Evolutionary conservation across 2,888 invertebrate genomes (phyloP), one percentile per base, ranked within the genome.

Genomic region (Eupsilia transversa): DNA sequence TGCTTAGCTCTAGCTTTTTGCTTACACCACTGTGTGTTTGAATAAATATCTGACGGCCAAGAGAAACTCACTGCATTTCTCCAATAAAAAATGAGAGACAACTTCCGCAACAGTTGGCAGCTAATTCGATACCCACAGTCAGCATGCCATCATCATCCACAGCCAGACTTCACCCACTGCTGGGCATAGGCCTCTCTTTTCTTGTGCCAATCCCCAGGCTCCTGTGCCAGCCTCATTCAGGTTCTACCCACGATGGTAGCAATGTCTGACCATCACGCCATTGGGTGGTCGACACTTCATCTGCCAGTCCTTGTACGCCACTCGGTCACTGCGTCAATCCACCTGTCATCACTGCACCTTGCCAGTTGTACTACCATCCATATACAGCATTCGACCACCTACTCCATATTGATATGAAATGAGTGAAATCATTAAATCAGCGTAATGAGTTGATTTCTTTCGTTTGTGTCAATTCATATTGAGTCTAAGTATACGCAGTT

Each of bases 401-500:
- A 38, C 33, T 54, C 2, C 14, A 38, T 54, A 74, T 49, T 74
- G 43, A 67, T 35, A 64, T 52, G 27, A 72, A 88, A 72, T 80
- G 20, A 75, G 61, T 56, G 66, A 79, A 80, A 84, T 83, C 73
- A 74, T 85, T 86, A 66, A 88, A 83, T 88, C 57, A 72, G 57
- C 9, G 41, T 75, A 80, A 73, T 80, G 49, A 57, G 66, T 52
- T 72, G 61, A 70, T 77, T 86, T 72, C 57, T 66, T 74, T 74
- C 68, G 60, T 76, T 85, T 87, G 72, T 86, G 84, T 87, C 84
- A 86, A 91, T 90, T 90, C 87, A 87, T 89, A 91, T 88, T 83
- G 87, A 89, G 89, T 86, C 89, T 70, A 90, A 91, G 91, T 77
- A 92, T 89, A 89, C 81, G 90, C 90, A 91, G 91, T 67, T 14